These are phyloP conservation scores for Malthinus seriepunctatus DNA, from an alignment of 2,888 invertebrate species.

Conservation along the genomic window DNA sequence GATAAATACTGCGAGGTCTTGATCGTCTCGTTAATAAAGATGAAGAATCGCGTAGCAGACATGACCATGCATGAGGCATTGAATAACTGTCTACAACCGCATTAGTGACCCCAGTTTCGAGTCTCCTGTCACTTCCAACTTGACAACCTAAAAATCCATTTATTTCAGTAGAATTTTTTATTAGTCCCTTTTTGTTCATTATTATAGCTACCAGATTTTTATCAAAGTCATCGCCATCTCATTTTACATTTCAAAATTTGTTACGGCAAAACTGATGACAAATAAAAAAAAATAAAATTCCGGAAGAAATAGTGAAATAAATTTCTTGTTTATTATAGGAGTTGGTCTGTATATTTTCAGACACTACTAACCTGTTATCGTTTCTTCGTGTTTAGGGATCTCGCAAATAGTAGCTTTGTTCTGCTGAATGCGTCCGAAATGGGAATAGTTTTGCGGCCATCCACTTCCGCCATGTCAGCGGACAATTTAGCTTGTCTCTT, in stretches of 20 bases:
- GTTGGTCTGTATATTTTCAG: constrained; percentile 11
- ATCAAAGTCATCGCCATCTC: neutral
- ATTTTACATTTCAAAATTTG: neutral
- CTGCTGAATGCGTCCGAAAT: constrained; percentile 41
- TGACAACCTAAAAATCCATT: constrained; percentile 20
- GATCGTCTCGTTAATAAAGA: constrained; percentile 37
- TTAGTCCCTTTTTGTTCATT: constrained; percentile 14
- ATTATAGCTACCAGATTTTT: constrained; percentile 10
- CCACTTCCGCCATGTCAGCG: constrained; percentile 30
- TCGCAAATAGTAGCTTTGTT: constrained; percentile 40
- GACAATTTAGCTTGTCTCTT: constrained; percentile 21
- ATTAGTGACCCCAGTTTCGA: constrained; percentile 33
- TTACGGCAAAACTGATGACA: neutral
- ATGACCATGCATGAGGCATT: constrained; percentile 36
- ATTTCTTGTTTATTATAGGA: constrained; percentile 19
- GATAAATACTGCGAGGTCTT: constrained; percentile 33
- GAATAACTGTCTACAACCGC: constrained; percentile 36
- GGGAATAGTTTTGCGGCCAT: constrained; percentile 42
- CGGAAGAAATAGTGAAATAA: constrained; percentile 8
- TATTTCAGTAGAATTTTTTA: constrained; percentile 15
- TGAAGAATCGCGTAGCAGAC: constrained; percentile 33
- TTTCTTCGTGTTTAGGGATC: constrained; percentile 33
- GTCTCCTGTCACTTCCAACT: constrained; percentile 34
- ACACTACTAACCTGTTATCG: constrained; percentile 34
- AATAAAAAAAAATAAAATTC: constrained; percentile 1